Base-by-base conservation (phyloP, 2,113 vertebrate genomes). In the Hipposideros armiger region DNA sequence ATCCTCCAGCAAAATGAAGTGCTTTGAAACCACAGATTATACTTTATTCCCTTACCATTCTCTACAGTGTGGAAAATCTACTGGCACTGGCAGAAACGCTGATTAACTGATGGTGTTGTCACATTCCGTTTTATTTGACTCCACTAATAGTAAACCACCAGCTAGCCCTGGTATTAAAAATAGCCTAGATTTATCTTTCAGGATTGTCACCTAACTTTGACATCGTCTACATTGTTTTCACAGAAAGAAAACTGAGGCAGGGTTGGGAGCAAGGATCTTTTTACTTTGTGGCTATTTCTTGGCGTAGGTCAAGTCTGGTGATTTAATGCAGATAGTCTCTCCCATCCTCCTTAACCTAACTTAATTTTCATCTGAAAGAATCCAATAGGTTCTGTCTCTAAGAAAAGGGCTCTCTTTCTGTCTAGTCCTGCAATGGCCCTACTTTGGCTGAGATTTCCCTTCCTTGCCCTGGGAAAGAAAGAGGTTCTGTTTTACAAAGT, bases 381-480 rank as follows among this genome's bases (percentile, higher is more conserved):
- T 52, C 40, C 56, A 56, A 0, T 47, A 62, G 52, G 15, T 36
- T 93, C 74, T 69, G 9, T 69, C 56, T 50, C 9, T 6, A 58
- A 81, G 45, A 67, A 86, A 73, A 82, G 20, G 30, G 17, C 36
- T 60, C 36, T 60, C 36, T 72, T 45, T 84, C 54, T 88, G 45
- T 15, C 32, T 14, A 54, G 3, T 56, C 15, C 60, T 14, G 16
- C 30, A 17, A 19, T n/a, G 17, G 14, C 10, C 28, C 17, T 81
- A 11, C 52, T 47, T 32, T 2, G 14, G 52, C 58, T 50, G 40
- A 42, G 36, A 20, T n/a, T 73, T 69, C 67, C 40, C 36, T 69
- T 95, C 54, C 13, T 26, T 26, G 32, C 24, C n/a, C 56, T 64
- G 40, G 30, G 54, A 85, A 73, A 95, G 78, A 97, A 95, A 96